phyloP scores from a whole-genome alignment of 2,888 invertebrate genomes.

The Nemotelus nigrinus region DNA sequence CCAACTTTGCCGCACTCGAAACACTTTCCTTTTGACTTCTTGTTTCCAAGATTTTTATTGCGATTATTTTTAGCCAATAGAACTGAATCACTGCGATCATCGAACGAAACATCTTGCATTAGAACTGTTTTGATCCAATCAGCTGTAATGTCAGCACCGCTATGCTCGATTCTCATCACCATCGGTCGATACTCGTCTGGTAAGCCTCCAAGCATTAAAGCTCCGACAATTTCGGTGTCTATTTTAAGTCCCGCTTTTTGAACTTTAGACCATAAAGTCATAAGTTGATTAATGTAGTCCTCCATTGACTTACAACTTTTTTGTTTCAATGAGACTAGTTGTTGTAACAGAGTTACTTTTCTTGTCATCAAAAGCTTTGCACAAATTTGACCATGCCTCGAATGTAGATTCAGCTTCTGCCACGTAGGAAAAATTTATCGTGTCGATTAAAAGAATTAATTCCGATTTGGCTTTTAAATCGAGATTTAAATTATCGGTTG shows the following conservation, averaged over 20 bases:
- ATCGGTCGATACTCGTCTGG: constrained; percentile 53
- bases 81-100: not conserved
- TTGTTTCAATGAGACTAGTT: constrained; percentile 52
- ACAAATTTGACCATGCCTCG: not conserved
- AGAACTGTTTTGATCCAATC: constrained; percentile 56
- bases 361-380: constrained; percentile 51
- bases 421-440: too few relatives aligned
- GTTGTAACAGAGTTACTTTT: constrained; percentile 54
- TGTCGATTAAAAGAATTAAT: too few relatives aligned
- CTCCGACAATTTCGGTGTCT: constrained; percentile 54
- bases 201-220: constrained; percentile 55
- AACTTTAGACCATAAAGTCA: constrained; percentile 55
- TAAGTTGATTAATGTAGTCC: constrained; percentile 54
- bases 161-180: constrained; percentile 52
- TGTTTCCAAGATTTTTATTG: constrained; percentile 1
- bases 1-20: constrained; percentile 32
- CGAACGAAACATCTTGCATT: constrained; percentile 51
- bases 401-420: too few relatives aligned
- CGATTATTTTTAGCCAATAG: constrained; percentile 1
- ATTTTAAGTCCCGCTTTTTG: constrained; percentile 51
- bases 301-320: constrained; percentile 54
- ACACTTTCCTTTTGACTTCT: constrained; percentile 32
- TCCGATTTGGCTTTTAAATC: too few relatives aligned
- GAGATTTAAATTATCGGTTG: too few relatives aligned
- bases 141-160: constrained; percentile 53